Percentiles rank a stretch among this genome's conserved stretches.
phyloP scores from a whole-genome alignment of 2,113 vertebrate genomes.

The Vimba vimba region DNA sequence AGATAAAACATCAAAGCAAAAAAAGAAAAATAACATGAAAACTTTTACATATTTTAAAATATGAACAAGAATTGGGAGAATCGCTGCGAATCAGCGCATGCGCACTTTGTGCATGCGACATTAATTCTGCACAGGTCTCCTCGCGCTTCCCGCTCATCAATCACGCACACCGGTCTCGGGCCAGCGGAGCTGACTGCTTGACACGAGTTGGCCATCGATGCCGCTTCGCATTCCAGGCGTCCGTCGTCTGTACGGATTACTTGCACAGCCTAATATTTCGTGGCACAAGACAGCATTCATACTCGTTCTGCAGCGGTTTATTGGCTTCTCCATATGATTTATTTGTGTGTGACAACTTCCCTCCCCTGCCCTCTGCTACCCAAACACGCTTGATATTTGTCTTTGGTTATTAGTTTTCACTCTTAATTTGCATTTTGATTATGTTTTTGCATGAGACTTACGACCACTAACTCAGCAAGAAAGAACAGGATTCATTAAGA shows the following conservation, averaged over 20 bases:
- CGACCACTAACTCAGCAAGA: conserved; percentile 22
- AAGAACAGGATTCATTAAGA: conserved; percentile 36
- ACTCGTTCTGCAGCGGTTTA: conserved; percentile 69
- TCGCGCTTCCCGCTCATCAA: conserved; percentile 72
- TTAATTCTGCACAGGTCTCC: conserved; percentile 35
- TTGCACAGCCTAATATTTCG: conserved; percentile 73
- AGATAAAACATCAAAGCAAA: neutral
- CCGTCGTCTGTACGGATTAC: conserved; percentile 70
- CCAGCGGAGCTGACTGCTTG: conserved; percentile 68
- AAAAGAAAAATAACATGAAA: neutral
- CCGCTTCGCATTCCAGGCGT: conserved; percentile 65
- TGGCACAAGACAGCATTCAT: conserved; percentile 80
- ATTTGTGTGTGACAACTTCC: conserved; percentile 61
- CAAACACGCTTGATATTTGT: conserved; percentile 67
- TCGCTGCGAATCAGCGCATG: neutral
- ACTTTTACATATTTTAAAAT: neutral
- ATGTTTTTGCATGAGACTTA: conserved; percentile 52
- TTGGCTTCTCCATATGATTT: conserved; percentile 74
- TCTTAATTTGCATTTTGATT: conserved; percentile 65
- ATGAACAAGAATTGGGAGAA: neutral
- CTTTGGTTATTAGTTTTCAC: conserved; percentile 68
- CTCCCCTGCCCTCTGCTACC: conserved; percentile 34
- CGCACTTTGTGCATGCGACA: neutral
- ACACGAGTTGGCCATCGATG: conserved; percentile 70
- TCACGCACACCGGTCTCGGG: conserved; percentile 68